These are phyloP conservation scores for Galerucella pusilla DNA, from an alignment of 2,888 invertebrate genomes.

Conservation along the genomic window DNA sequence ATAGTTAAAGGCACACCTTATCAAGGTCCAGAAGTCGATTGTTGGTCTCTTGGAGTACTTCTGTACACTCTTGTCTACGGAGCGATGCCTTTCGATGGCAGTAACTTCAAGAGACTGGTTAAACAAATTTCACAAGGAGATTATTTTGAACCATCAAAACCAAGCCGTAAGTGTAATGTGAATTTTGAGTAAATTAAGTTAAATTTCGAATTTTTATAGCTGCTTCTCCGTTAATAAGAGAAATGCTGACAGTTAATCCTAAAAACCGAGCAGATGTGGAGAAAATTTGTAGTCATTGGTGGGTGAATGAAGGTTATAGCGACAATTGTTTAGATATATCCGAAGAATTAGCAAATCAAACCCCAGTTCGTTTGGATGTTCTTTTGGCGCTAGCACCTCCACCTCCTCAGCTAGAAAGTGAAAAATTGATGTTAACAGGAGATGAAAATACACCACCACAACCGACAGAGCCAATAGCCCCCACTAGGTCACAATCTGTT, in stretches of 20 bases:
- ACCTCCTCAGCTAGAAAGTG: constrained; percentile 77
- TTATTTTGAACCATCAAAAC: constrained; percentile 95
- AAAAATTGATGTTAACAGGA: constrained; percentile 77
- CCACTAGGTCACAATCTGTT: constrained; percentile 73
- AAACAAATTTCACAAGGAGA: constrained; percentile 97
- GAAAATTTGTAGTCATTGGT: constrained; percentile 96
- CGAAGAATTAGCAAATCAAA: constrained; percentile 89
- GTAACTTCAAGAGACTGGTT: constrained; percentile 96
- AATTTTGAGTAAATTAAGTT: background rate
- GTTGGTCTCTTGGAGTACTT: constrained; percentile 96
- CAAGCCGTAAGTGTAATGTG: constrained; percentile 77
- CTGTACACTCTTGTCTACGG: constrained; percentile 98
- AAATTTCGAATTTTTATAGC: constrained; percentile 70
- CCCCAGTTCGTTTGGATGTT: constrained; percentile 84
- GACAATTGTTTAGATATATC: constrained; percentile 86
- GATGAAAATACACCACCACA: constrained; percentile 59
- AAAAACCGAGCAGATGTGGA: constrained; percentile 90
- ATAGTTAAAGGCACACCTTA: constrained; percentile 97
- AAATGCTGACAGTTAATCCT: constrained; percentile 94
- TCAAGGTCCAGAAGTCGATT: constrained; percentile 95
- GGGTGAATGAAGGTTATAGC: constrained; percentile 91
- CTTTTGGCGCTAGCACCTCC: constrained; percentile 87
- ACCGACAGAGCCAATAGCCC: constrained; percentile 58
- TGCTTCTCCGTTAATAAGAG: constrained; percentile 92
- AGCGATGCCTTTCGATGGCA: constrained; percentile 99